Evolutionary conservation across 2,113 vertebrate genomes (phyloP), one percentile per base, ranked within the genome.

Genomic region (Paramormyrops kingsleyae): DNA sequence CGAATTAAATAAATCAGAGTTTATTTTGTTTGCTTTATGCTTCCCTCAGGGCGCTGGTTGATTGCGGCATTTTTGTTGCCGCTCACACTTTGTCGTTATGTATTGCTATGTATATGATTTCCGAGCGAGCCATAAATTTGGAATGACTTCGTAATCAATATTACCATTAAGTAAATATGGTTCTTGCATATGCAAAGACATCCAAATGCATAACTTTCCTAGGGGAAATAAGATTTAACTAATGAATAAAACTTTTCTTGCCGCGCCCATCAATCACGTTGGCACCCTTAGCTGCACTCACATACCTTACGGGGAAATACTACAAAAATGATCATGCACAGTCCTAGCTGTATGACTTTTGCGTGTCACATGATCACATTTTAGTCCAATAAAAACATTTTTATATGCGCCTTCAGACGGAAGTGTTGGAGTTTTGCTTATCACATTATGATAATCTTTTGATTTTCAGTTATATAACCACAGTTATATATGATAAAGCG

Each of bases 31-130:
- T 62, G 74, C 39, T 62, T 88, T 88, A 59, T 39, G 80, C 52
- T 83, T 50, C 77, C 56, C 50, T 66, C 52, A 85, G 87, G 59
- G 74, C 50, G 62, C 24, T 87, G 80, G 80, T 87, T 77, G 87
- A 91, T 90, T 80, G 62, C 49, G 47, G 47, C 77, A 89, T 88
- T 89, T 89, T 66, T 53, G 35, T 53, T 46, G 17, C 27, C 59
- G 87, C 89, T 91, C 87, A 91, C 91, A 90, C 77, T 84, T 90
- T 90, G 86, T 88, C 87, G 91, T 83, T 88, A 89, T 90, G 89
- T 88, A 91, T 90, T 89, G 88, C 86, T 27, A 62, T 84, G 88
- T 91, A 85, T 83, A 91, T 92, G 83, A 90, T 21, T 17, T 88
- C 27, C 44, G 66, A 83, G 66, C 15, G 39, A 89, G 66, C 84